These are phyloP conservation scores for Harmothoe impar DNA, from an alignment of 2,888 invertebrate species.

Conservation along the genomic window DNA sequence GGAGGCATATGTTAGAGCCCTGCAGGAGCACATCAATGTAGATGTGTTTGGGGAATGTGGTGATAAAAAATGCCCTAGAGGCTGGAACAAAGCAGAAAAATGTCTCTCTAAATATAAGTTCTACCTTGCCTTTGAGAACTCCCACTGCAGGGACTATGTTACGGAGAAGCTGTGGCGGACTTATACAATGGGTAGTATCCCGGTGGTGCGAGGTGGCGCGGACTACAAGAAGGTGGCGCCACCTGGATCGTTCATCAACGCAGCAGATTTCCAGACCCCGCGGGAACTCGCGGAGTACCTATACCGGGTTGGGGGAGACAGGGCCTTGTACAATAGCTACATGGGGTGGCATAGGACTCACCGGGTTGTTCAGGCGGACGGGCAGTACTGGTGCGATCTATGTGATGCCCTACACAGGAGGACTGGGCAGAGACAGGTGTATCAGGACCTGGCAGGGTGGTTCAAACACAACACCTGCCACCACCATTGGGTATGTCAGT, in stretches of 20 bases:
- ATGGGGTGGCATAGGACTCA: constrained; percentile 20
- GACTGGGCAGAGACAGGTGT: not conserved
- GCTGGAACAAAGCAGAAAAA: not conserved
- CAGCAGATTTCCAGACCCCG: constrained; percentile 7
- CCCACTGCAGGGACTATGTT: constrained; percentile 39
- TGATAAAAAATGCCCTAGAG: not conserved
- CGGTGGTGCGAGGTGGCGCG: not conserved
- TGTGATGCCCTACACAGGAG: not conserved
- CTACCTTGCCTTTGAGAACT: constrained; percentile 53
- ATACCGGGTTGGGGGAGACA: not conserved
- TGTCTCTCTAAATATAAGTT: constrained; percentile 7
- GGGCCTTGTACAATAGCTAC: not conserved
- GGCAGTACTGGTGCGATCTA: constrained; percentile 30
- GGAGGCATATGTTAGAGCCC: not conserved
- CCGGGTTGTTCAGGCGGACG: not conserved
- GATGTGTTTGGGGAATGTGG: constrained; percentile 50
- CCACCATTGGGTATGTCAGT: not conserved
- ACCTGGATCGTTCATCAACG: constrained; percentile 25
- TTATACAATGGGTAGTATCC: not conserved
- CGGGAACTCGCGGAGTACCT: not conserved
- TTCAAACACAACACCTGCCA: not conserved
- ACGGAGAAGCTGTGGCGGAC: constrained; percentile 53
- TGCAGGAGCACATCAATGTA: not conserved
- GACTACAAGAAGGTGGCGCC: constrained; percentile 27
- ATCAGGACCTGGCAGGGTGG: not conserved